phyloP scores from a whole-genome alignment of 2,113 vertebrate genomes.

The Phalacrocorax pelagicus region DNA sequence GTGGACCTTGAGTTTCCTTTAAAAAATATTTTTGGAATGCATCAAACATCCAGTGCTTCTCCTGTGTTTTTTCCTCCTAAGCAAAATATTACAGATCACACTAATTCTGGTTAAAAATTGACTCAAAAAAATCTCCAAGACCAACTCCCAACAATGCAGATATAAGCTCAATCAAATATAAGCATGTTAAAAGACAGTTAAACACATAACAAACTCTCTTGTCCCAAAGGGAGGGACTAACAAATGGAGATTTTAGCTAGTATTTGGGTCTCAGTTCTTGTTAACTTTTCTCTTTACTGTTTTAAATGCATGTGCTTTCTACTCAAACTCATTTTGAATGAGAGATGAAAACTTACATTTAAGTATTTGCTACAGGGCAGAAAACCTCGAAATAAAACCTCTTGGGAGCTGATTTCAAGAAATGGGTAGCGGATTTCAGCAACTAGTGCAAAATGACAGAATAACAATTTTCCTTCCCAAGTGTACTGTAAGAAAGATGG shows the following conservation, averaged over 20 bases:
- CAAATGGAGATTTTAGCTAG: not conserved
- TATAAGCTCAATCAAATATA: not conserved
- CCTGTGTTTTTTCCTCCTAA: not conserved
- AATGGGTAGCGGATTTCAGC: not conserved
- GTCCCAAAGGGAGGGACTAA: not conserved
- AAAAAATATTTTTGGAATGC: not conserved
- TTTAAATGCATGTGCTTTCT: not conserved
- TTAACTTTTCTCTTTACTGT: not conserved
- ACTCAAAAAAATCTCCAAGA: not conserved
- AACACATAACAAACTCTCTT: not conserved
- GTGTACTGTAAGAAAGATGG: not conserved
- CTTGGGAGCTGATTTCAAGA: not conserved
- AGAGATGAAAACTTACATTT: not conserved
- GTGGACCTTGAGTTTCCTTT: not conserved
- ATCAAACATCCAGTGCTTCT: not conserved
- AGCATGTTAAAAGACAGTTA: not conserved
- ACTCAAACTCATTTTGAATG: not conserved
- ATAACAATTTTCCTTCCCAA: not conserved
- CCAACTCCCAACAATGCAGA: not conserved
- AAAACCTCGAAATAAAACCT: not conserved
- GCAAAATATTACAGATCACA: not conserved
- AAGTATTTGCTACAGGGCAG: not conserved
- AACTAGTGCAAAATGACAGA: not conserved
- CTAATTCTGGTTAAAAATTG: not conserved
- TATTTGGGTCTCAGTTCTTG: not conserved